Base-by-base conservation (phyloP, 2,888 invertebrate species). In the Andrena haemorrhoa region DNA sequence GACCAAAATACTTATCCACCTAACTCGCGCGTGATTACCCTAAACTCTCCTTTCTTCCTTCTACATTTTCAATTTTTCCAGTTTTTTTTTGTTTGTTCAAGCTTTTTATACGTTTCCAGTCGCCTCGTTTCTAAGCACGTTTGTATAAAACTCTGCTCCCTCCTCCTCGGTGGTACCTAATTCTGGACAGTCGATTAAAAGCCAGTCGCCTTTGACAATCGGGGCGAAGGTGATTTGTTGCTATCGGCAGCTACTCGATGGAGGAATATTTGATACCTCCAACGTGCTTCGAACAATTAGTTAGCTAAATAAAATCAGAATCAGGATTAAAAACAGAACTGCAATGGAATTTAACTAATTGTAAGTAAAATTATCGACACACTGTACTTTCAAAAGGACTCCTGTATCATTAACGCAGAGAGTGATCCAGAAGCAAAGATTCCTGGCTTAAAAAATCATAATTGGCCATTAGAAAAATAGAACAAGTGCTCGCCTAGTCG, bases 1-100 rank as follows among this genome's bases (percentile, higher is more conserved):
- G 85, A 85, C 85, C 85, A 85, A 83, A 84, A 86, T 86, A 85
- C 90, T 88, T 88, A 84, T 79, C 58, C 69, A 83, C 74, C 82
- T 88, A 88, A 41, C 41, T 41, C 41, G 41, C 0, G 41, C 33
- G 20, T 16, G 66, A 31, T 82, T 87, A 79, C 29, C 61, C 69
- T 77, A 69, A 64, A 3, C 12, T 47, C 53, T 65, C 70, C 33
- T 31, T 16, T 53, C 63, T 31, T 33, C 41, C 41, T 41, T 41
- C 41, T 41, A 41, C 41, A 41, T 41, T 41, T 41, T 41, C 41
- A 41, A 0, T 41, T 16, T 41, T 61, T 61, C 85, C 75, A 69
- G 68, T 73, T 81, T 78, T 72, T 51, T 74, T 49, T 65, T 68
- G 64, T 80, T 72, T 7, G 7, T 53, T 53, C 41, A 6, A 47